Percentiles rank a stretch among this genome's conserved stretches.
These are phyloP conservation scores for Sipha maydis DNA, from an alignment of 2,888 invertebrate species.

Conservation along the genomic window DNA sequence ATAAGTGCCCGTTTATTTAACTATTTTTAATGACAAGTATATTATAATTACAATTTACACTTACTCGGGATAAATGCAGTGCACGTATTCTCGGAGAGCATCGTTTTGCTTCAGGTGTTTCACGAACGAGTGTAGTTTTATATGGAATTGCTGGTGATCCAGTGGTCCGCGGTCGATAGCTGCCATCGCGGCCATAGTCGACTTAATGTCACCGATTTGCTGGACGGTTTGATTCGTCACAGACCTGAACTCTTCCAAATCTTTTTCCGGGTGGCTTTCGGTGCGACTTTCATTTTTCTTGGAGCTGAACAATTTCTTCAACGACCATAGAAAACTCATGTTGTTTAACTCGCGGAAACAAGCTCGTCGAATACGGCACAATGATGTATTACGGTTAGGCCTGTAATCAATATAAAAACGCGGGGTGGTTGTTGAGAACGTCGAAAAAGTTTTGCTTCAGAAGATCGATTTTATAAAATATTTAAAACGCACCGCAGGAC, in stretches of 20 bases:
- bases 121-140: constrained; percentile 2
- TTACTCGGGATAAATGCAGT: constrained; percentile 3
- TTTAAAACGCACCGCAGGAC: too few species aligned
- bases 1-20: too few species aligned
- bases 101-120: neutral
- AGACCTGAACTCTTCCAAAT: constrained; percentile 17
- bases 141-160: neutral
- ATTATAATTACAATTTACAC: neutral
- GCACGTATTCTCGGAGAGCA: neutral
- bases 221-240: neutral
- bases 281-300: neutral
- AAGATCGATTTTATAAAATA: too few species aligned
- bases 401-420: too few species aligned
- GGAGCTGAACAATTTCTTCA: constrained; percentile 13
- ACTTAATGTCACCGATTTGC: neutral
- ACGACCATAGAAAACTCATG: neutral
- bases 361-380: too few species aligned
- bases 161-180: too few species aligned
- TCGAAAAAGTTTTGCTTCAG: too few species aligned
- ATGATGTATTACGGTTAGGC: too few species aligned
- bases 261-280: neutral
- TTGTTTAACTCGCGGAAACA: too few species aligned
- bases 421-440: too few species aligned
- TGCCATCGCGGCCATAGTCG: neutral
- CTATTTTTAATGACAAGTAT: too few species aligned